Evolutionary conservation across 92 coral and sea anemone species (phyloP), one percentile per base, ranked within the genome.

Genomic region (Muricea muricata): DNA sequence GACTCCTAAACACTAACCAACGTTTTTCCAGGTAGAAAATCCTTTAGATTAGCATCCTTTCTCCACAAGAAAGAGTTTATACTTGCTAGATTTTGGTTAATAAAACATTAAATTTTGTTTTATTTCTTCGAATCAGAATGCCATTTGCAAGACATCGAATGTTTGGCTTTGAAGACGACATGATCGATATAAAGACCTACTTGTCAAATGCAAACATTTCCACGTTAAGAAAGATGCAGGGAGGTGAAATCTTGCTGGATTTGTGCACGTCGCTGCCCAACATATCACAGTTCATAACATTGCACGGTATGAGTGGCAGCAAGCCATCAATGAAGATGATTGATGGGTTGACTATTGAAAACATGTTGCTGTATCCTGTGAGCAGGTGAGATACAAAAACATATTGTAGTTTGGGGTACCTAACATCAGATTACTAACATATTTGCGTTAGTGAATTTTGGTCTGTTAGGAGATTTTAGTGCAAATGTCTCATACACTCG

Each of bases 181-280:
- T 47, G 45, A 60, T 84, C 61, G 99, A 96, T 82, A 65, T 88
- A n/a, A 96, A 96, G 87, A 93, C 97, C 75, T 84, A 82, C 82
- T 89, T 96, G 47, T 96, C 94, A 13, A 92, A 96, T 67, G 84
- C 91, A 48, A 96, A 96, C 65, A 91, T 96, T 63, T 89, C 97
- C 40, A 82, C 88, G 4, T 87, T 96, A 12, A 87, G 99, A 61
- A 94, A 92, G 82, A 86, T 96, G 39, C 74, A 87, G 67, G 99
- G 99, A 42, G 99, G 99, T 25, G 90, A 90, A 60, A 79, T 89
- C 14, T 71, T 96, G 73, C 68, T 96, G 42, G 97, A 96, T 63
- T 60, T 93, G 78, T 96, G 99, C 63, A 82, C 92, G 11, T 83
- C 90, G 7, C 73, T 96, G 75, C 97, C 96, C 4, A 92, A 88